These are phyloP conservation scores for Lethenteron camtschaticum DNA, from an alignment of 2,113 vertebrate genomes.

Conservation along the genomic window DNA sequence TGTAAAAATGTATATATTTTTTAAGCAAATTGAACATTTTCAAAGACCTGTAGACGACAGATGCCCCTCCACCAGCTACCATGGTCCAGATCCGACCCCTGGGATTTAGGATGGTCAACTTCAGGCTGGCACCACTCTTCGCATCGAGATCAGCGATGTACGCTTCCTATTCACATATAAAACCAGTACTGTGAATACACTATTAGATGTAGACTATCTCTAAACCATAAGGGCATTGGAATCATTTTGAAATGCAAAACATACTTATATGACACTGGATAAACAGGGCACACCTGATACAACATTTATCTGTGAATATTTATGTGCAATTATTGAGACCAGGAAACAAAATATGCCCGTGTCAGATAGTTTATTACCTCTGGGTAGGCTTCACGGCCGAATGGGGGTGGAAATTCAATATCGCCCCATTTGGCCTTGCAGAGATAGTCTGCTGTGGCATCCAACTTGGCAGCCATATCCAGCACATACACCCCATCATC, in stretches of 20 bases:
- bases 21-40: not conserved
- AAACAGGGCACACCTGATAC: too few species aligned
- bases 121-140: conserved; percentile 87
- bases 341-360: too few species aligned
- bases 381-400: conserved; percentile 83
- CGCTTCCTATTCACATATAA: conserved; percentile 38
- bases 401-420: conserved; percentile 82
- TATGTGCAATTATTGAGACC: too few species aligned
- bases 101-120: conserved; percentile 76
- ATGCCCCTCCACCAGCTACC: conserved; percentile 91
- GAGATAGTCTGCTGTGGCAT: conserved; percentile 80
- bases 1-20: too few species aligned
- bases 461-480: conserved; percentile 84
- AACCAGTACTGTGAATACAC: too few species aligned
- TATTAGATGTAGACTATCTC: too few species aligned
- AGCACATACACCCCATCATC: conserved; percentile 54
- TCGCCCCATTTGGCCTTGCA: conserved; percentile 97
- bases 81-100: conserved; percentile 91
- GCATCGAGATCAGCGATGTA: conserved; percentile 91
- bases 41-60: conserved; percentile 79
- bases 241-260: too few species aligned
- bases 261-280: too few species aligned
- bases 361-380: conserved; percentile 30
- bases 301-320: too few species aligned
- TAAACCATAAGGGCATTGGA: too few species aligned